Percentiles rank a stretch among this genome's conserved stretches.
Conservation (phyloP, 2,113 vertebrate genomes). For the Eretmodus cyanostictus region DNA sequence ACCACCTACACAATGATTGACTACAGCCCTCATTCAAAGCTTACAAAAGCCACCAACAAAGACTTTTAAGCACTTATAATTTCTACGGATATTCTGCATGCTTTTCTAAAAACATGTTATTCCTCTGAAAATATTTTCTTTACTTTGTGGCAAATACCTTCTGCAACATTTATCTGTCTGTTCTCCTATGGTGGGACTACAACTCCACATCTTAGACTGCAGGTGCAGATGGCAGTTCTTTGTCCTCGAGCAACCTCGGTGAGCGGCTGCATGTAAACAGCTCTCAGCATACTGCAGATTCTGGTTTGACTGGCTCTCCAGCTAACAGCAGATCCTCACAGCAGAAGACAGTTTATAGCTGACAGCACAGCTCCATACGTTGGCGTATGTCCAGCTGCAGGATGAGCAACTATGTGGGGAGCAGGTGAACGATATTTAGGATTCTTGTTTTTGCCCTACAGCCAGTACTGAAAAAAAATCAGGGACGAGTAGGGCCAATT, state of each 20-base stretch:
- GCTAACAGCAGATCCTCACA: background rate
- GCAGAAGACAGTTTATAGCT: background rate
- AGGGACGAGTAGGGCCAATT: background rate
- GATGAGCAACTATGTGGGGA: background rate
- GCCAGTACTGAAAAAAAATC: background rate
- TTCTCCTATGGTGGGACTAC: background rate
- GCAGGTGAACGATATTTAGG: background rate
- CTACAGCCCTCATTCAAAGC: background rate
- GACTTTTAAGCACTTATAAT: background rate
- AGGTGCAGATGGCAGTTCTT: background rate
- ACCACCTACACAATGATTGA: background rate
- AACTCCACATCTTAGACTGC: background rate
- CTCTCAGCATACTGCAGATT: background rate
- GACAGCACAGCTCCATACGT: background rate
- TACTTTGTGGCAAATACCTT: background rate
- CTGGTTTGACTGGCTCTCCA: background rate
- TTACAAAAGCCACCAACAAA: background rate
- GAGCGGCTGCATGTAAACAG: background rate
- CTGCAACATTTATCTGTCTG: background rate
- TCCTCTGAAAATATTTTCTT: background rate
- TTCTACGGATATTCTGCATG: background rate
- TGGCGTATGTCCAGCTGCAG: background rate
- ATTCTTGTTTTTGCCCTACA: background rate
- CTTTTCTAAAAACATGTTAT: background rate
- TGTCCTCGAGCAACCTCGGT: background rate